These are phyloP conservation scores for Brachionus rubens DNA, from an alignment of 1,140 invertebrate genomes.

Conservation along the genomic window DNA sequence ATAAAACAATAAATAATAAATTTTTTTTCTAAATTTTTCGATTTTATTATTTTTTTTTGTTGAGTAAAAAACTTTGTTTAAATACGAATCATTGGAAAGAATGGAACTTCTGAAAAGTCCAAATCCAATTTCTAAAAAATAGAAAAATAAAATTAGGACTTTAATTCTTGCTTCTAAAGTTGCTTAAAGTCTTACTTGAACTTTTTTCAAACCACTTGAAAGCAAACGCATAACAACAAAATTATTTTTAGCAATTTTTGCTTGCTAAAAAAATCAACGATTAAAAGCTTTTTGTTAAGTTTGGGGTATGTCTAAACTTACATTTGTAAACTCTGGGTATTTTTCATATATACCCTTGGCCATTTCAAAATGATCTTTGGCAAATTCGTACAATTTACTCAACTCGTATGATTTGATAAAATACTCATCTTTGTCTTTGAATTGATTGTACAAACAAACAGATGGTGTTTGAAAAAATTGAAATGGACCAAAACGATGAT, in stretches of 20 bases:
- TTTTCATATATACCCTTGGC: slow-evolving; percentile 34
- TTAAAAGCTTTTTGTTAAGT: no score
- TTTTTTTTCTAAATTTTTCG: neutral
- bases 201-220: slow-evolving; percentile 26
- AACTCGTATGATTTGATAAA: slow-evolving; percentile 29
- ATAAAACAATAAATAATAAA: no score
- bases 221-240: slow-evolving; percentile 36
- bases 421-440: slow-evolving; percentile 57
- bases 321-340: neutral
- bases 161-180: neutral
- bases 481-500: slow-evolving; percentile 86
- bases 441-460: slow-evolving; percentile 80
- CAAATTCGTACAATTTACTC: slow-evolving; percentile 4
- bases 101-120: neutral
- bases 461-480: slow-evolving; percentile 79
- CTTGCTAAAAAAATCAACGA: slow-evolving; percentile 8
- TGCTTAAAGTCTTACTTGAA: neutral
- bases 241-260: slow-evolving; percentile 46
- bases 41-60: no score
- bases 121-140: slow-evolving; percentile 1
- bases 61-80: no score
- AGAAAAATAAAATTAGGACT: neutral
- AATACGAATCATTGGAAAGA: neutral
- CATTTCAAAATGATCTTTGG: slow-evolving; percentile 33
- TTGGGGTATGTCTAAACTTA: neutral